These are phyloP conservation scores for Mactra quadrangularis DNA, from an alignment of 1,140 invertebrate genomes.

Conservation along the genomic window DNA sequence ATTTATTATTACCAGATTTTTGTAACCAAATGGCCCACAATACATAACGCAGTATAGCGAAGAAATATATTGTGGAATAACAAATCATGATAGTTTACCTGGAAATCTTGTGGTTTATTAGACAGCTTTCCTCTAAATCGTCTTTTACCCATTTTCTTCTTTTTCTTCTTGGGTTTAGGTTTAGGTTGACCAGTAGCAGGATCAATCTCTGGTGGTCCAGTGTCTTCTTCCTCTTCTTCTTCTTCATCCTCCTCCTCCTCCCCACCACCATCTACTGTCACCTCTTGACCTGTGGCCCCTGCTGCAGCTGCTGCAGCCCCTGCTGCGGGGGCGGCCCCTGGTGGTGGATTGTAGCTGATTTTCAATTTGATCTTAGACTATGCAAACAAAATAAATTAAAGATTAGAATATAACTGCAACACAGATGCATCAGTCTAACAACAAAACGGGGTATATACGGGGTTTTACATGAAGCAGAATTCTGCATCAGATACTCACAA, in stretches of 20 bases:
- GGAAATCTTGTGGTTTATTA: conserved; percentile 75
- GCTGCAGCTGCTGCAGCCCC: conserved; percentile 6
- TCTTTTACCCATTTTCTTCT: conserved; percentile 60
- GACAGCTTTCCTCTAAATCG: conserved; percentile 71
- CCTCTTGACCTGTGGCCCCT: neutral
- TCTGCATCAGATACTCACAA: no score
- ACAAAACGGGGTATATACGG: no score
- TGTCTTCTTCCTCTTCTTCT: conserved; percentile 68
- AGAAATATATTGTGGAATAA: no score
- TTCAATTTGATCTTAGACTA: conserved; percentile 73
- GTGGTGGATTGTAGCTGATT: conserved; percentile 70
- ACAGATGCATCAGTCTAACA: no score
- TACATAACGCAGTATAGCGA: no score
- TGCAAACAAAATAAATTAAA: no score
- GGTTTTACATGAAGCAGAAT: no score
- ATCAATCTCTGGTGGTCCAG: conserved; percentile 69
- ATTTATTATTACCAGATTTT: no score
- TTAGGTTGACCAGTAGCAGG: conserved; percentile 68
- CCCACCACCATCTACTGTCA: conserved; percentile 23
- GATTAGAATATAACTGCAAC: no score
- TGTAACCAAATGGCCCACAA: no score
- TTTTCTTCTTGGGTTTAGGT: conserved; percentile 65
- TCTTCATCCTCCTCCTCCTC: conserved; percentile 65
- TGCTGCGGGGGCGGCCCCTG: conserved; percentile 51
- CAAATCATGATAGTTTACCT: conserved; percentile 69